Conservation (phyloP, 2,888 invertebrate genomes). For the Dolomedes plantarius region DNA sequence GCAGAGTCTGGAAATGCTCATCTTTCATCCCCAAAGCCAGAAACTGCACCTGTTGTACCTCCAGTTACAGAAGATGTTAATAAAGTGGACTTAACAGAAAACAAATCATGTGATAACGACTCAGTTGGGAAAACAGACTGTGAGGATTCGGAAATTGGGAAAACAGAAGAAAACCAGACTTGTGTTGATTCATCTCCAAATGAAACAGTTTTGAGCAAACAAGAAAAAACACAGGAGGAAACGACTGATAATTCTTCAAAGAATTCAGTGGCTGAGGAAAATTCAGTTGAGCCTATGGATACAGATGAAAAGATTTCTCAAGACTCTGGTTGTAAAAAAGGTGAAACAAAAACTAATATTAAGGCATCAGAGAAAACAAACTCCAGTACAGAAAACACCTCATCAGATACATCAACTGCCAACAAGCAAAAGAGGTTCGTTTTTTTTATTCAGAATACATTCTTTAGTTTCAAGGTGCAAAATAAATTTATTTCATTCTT, state of each 20-base stretch:
- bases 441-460: conserved; percentile 72
- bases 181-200: conserved; percentile 76
- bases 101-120: conserved; percentile 75
- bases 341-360: background rate
- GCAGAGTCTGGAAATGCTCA: conserved; percentile 72
- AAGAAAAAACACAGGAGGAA: conserved; percentile 27
- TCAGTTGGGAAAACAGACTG: conserved; percentile 77
- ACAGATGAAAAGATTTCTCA: background rate
- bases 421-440: conserved; percentile 73
- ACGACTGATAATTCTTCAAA: conserved; percentile 4
- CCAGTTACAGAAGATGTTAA: conserved; percentile 75
- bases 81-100: conserved; percentile 72
- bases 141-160: too few relatives aligned
- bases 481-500: conserved; percentile 21
- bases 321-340: background rate
- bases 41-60: conserved; percentile 72
- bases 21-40: conserved; percentile 73
- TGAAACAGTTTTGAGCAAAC: conserved; percentile 66
- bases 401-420: conserved; percentile 22
- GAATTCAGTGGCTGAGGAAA: background rate
- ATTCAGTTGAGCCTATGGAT: background rate
- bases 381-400: conserved; percentile 20
- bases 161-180: conserved; percentile 77
- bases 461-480: conserved; percentile 50
- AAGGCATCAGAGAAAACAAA: background rate